Evolutionary conservation across 1,140 invertebrate species (phyloP).

Genomic region (Eriocheir sinensis): DNA sequence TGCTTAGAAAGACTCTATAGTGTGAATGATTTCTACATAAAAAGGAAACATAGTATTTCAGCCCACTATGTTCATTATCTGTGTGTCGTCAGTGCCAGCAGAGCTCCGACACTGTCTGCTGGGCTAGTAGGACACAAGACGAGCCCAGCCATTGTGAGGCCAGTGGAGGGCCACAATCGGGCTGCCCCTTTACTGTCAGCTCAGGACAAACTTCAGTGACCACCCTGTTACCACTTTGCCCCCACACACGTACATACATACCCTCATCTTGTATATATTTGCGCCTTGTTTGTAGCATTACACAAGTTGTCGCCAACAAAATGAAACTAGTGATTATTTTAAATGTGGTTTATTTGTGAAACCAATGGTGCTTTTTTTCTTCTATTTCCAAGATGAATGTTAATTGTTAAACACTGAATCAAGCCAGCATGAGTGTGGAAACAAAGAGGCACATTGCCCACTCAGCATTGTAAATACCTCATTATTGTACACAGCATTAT

Average conservation of each 20-base stretch:
- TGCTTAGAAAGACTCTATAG: neutral
- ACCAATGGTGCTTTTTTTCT: constrained; percentile 78
- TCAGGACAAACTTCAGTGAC: constrained; percentile 73
- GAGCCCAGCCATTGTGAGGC: constrained; percentile 64
- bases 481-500: constrained; percentile 73
- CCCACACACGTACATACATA: constrained; percentile 70
- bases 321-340: constrained; percentile 75
- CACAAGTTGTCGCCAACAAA: constrained; percentile 69
- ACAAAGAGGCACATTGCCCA: constrained; percentile 62
- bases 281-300: constrained; percentile 74
- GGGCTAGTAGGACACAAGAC: constrained; percentile 39
- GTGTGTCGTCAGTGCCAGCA: neutral
- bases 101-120: neutral
- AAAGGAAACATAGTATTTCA: neutral
- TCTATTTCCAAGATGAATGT: constrained; percentile 69
- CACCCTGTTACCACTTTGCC: constrained; percentile 76
- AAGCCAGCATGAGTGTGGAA: constrained; percentile 68
- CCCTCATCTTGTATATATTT: constrained; percentile 68
- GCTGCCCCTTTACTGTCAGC: constrained; percentile 66
- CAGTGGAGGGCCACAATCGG: constrained; percentile 64
- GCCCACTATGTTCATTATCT: neutral
- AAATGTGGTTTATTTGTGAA: constrained; percentile 78
- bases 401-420: constrained; percentile 72
- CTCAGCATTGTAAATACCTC: constrained; percentile 76
- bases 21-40: neutral